Base-by-base conservation (phyloP, 1,140 invertebrate species). In the Drosophila nasuta region DNA sequence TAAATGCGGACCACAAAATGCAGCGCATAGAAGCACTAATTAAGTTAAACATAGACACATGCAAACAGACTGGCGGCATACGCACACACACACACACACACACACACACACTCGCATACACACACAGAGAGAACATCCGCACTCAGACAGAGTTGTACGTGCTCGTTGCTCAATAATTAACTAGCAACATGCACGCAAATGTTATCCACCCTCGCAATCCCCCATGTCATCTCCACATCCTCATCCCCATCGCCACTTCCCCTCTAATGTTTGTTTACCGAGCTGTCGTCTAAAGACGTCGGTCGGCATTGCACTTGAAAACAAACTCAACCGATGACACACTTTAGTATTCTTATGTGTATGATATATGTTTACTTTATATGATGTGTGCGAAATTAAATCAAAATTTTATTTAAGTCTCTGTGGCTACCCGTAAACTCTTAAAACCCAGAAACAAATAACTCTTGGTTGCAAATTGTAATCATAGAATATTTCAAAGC, bases 31-130 rank as follows among this genome's bases (percentile, higher is more conserved):
- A 70, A 76, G 82, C 85, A 85, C 83, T 88, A 89, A 88, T 88
- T 89, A 88, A 88, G 80, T 83, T 89, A 85, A 89, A 75, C 81
- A 82, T 77, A 89, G 85, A 88, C 83, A 90, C 77, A 81, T 69
- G 81, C 83, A 89, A 89, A 83, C 79, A 83, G 66, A 77, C 69
- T 81, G 57, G 48, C 54, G 57, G 48, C 54, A 52, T 41, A 38
- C 48, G 41, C 38, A 25, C 28, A 35, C 28, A 45, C 56, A 69
- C 41, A 13, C 28, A 35, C 28, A 45, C 56, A 69, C 41, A 13
- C 25, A 63, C 58, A 13, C 15, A 63, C 58, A 63, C 33, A 28
- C 51, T 5, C 56, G 46, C 43, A 67, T 45, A 77, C 70, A 77
- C 35, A 54, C 13, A 15, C 10, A 30, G 62, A 25, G 20, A 25